Conservation (phyloP, 2,797 vertebrate species). For the Scyliorhinus canicula region DNA sequence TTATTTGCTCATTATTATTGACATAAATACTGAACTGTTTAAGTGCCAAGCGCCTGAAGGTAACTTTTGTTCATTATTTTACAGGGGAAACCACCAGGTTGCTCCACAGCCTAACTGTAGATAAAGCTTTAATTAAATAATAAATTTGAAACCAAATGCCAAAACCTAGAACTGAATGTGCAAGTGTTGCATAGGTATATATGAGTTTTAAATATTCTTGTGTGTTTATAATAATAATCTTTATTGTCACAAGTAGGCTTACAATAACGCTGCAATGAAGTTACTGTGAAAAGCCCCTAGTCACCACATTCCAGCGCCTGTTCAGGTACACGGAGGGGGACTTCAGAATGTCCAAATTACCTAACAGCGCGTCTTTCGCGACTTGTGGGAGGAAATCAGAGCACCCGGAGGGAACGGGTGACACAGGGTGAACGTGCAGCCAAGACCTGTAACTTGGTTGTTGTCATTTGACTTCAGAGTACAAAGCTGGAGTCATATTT, state of each 20-base stretch:
- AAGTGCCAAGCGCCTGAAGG: not conserved
- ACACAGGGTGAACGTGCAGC: no score
- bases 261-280: no score
- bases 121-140: not conserved
- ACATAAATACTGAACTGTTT: slow-evolving; percentile 15
- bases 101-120: not conserved
- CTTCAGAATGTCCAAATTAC: no score
- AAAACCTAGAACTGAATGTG: not conserved
- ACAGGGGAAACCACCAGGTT: not conserved
- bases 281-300: no score
- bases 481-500: not conserved
- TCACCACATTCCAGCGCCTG: no score
- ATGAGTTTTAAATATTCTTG: not conserved
- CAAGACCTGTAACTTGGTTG: not conserved
- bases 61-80: not conserved
- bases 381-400: no score
- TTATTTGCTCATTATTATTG: not conserved
- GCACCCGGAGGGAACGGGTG: no score
- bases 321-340: no score
- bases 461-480: not conserved
- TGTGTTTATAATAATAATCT: no score
- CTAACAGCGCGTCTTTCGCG: no score
- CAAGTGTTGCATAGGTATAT: not conserved
- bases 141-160: not conserved
- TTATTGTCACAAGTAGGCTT: no score